phyloP scores from a whole-genome alignment of 2,888 invertebrate species.

The Lycaena phlaeas region DNA sequence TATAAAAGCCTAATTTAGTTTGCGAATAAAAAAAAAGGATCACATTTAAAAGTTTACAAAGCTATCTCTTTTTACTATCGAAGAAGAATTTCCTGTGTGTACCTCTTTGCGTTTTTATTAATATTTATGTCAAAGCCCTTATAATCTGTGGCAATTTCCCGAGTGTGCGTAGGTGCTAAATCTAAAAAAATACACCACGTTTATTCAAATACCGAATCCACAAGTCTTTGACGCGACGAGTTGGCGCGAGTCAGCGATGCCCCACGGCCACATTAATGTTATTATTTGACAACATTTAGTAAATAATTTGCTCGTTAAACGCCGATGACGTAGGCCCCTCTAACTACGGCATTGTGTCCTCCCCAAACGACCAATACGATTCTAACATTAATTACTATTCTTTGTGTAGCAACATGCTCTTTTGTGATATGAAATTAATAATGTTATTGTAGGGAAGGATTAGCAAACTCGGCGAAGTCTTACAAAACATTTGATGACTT shows the following conservation, averaged over 20 bases:
- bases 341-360: slow-evolving; percentile 65
- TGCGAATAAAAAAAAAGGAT: too few relatives aligned
- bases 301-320: slow-evolving; percentile 72
- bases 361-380: slow-evolving; percentile 52
- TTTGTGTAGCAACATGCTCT: slow-evolving; percentile 63
- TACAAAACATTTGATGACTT: slow-evolving; percentile 48
- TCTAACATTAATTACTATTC: slow-evolving; percentile 60
- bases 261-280: slow-evolving; percentile 55
- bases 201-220: slow-evolving; percentile 13
- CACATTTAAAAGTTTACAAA: too few relatives aligned
- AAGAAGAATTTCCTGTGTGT: too few relatives aligned
- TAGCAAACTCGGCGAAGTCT: slow-evolving; percentile 49
- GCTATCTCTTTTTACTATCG: too few relatives aligned
- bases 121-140: too few relatives aligned
- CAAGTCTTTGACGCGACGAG: slow-evolving; percentile 16
- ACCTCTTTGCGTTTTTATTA: too few relatives aligned
- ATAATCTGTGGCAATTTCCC: too few relatives aligned
- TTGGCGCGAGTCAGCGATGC: slow-evolving; percentile 22
- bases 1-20: too few relatives aligned
- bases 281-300: slow-evolving; percentile 73
- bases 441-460: slow-evolving; percentile 32
- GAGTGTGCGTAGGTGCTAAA: too few relatives aligned
- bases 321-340: slow-evolving; percentile 52
- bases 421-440: slow-evolving; percentile 54
- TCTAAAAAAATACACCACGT: too few relatives aligned